These are phyloP conservation scores for Gymnobelideus leadbeateri DNA, from an alignment of 2,113 vertebrate genomes.

Conservation along the genomic window DNA sequence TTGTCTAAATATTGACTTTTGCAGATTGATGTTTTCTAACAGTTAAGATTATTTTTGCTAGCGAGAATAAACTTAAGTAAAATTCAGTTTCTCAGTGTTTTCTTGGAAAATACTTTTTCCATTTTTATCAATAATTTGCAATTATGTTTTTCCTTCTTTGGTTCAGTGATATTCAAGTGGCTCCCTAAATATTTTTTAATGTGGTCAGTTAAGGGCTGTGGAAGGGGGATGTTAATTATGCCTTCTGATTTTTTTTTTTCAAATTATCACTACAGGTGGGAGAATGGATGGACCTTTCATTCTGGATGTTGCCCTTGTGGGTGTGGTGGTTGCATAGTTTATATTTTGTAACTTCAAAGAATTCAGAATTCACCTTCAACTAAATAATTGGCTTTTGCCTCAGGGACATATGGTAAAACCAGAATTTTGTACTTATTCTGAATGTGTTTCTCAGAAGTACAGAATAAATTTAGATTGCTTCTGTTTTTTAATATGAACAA, in stretches of 20 bases:
- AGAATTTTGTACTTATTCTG: constrained; percentile 39
- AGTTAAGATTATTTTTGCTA: constrained; percentile 48
- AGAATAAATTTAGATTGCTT: constrained; percentile 44
- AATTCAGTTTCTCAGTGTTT: constrained; percentile 42
- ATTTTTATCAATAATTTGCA: constrained; percentile 48
- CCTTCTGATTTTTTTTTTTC: constrained; percentile 31
- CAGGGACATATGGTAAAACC: constrained; percentile 17
- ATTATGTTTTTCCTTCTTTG: neutral
- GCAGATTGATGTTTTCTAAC: constrained; percentile 54
- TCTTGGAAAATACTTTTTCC: constrained; percentile 43
- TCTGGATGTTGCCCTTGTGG: constrained; percentile 22
- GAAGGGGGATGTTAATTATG: constrained; percentile 41
- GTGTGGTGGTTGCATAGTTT: constrained; percentile 53
- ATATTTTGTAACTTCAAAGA: constrained; percentile 56
- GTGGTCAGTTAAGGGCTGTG: neutral
- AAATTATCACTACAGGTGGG: constrained; percentile 30
- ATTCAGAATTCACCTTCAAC: constrained; percentile 41
- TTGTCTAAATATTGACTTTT: constrained; percentile 57
- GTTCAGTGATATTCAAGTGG: constrained; percentile 40
- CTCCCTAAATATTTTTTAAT: constrained; percentile 42
- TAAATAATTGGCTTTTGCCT: constrained; percentile 51
- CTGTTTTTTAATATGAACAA: constrained; percentile 1
- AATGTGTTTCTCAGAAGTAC: constrained; percentile 55
- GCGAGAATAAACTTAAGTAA: constrained; percentile 35
- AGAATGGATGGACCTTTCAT: constrained; percentile 44